Percentiles rank a stretch among this genome's conserved stretches.
Conservation (phyloP, 2,113 vertebrate genomes). For the Perognathus longimembris region DNA sequence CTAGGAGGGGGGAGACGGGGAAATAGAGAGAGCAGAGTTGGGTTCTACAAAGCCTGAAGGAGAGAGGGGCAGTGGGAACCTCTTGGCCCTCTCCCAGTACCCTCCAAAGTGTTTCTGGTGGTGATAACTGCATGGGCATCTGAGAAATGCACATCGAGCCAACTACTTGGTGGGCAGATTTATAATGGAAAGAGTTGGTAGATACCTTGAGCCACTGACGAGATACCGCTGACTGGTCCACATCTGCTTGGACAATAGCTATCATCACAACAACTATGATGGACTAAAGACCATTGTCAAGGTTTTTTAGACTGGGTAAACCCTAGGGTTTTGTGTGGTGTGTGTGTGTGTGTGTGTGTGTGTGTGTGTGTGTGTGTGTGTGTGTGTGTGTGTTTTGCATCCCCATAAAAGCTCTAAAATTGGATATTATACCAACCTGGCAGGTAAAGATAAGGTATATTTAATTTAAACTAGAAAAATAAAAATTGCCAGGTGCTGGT, state of each 20-base stretch:
- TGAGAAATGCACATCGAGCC: not conserved
- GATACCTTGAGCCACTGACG: not conserved
- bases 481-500: not conserved
- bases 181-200: not conserved
- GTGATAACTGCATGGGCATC: not conserved
- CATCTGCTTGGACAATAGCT: not conserved
- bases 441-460: slow-evolving; percentile 11
- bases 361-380: no score
- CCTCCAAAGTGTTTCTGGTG: not conserved
- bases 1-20: not conserved
- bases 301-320: not conserved
- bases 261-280: not conserved
- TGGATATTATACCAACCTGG: not conserved
- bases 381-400: no score
- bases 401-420: not conserved
- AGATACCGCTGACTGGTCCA: not conserved
- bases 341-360: no score
- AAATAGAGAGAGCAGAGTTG: not conserved
- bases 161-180: not conserved
- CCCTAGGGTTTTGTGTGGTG: not conserved
- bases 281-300: not conserved
- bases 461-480: slow-evolving; percentile 45
- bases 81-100: not conserved
- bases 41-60: not conserved
- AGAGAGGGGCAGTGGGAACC: no score